Conservation (phyloP, 2,888 invertebrate genomes). For the Bombylius major region DNA sequence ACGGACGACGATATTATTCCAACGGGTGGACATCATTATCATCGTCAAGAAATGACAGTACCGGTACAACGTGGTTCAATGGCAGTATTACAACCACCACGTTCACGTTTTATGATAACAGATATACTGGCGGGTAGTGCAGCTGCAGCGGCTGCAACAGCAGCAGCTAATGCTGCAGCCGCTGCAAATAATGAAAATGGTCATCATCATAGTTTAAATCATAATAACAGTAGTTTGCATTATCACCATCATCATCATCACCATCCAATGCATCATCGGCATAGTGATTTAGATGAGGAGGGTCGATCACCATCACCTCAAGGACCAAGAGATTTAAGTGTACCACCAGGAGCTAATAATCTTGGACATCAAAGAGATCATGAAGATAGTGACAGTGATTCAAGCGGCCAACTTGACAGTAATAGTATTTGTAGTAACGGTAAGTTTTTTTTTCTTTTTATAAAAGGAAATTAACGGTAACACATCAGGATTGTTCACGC, state of each 20-base stretch:
- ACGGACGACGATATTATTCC: too few relatives aligned
- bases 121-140: conserved; percentile 60
- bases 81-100: conserved; percentile 51
- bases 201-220: neutral
- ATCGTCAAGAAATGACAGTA: conserved; percentile 33
- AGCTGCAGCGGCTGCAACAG: conserved; percentile 34
- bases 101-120: conserved; percentile 81
- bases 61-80: conserved; percentile 36
- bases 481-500: too few relatives aligned
- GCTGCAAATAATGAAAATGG: conserved; percentile 5
- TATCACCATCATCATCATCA: conserved; percentile 15
- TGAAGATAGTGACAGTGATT: conserved; percentile 37
- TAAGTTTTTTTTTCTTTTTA: conserved; percentile 10
- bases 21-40: neutral
- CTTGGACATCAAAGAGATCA: conserved; percentile 21
- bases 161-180: conserved; percentile 16
- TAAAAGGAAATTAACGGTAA: too few relatives aligned
- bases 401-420: conserved; percentile 30
- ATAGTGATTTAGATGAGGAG: conserved; percentile 18
- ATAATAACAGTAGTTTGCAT: neutral
- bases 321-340: conserved; percentile 23
- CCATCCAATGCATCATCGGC: conserved; percentile 15
- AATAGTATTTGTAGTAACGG: conserved; percentile 23
- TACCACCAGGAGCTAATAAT: conserved; percentile 14
- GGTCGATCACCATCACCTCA: conserved; percentile 36